A percentile compares a stretch with the other conserved stretches of the same genome.
phyloP scores from a whole-genome alignment of 2,797 vertebrate genomes.

The Pantherophis vulpinus region DNA sequence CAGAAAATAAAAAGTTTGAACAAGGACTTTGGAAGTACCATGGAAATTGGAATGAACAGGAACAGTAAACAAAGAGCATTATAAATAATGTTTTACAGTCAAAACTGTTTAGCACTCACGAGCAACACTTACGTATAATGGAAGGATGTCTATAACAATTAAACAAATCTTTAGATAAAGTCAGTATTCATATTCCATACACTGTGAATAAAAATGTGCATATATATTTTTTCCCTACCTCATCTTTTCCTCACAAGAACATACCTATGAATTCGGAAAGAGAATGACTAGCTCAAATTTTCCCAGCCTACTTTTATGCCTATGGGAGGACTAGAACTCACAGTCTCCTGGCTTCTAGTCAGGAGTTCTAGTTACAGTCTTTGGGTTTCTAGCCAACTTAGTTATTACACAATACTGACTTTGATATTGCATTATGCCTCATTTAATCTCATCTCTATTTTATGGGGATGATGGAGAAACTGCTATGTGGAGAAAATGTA shows the following conservation, averaged over 20 bases:
- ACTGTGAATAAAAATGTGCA: not conserved
- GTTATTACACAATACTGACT: not conserved
- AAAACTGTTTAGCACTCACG: not conserved
- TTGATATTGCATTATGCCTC: not conserved
- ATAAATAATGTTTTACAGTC: not conserved
- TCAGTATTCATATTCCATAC: not conserved
- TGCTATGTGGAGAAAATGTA: not conserved
- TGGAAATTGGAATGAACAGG: not conserved
- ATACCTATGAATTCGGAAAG: not conserved
- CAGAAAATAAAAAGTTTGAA: not conserved
- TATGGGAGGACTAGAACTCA: not conserved
- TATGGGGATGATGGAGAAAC: not conserved
- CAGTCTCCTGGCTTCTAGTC: not conserved
- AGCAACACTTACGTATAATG: not conserved
- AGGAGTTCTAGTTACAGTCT: not conserved
- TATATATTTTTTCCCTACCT: not conserved
- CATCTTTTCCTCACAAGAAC: not conserved
- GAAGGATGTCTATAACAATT: not conserved
- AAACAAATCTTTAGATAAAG: not conserved
- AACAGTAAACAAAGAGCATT: not conserved
- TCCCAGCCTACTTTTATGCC: not conserved
- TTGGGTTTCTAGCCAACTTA: not conserved
- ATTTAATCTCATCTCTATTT: not conserved
- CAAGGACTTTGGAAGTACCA: not conserved
- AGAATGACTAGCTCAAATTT: not conserved